These are phyloP conservation scores for Momotus momota DNA, from an alignment of 2,797 vertebrate genomes.

Conservation along the genomic window DNA sequence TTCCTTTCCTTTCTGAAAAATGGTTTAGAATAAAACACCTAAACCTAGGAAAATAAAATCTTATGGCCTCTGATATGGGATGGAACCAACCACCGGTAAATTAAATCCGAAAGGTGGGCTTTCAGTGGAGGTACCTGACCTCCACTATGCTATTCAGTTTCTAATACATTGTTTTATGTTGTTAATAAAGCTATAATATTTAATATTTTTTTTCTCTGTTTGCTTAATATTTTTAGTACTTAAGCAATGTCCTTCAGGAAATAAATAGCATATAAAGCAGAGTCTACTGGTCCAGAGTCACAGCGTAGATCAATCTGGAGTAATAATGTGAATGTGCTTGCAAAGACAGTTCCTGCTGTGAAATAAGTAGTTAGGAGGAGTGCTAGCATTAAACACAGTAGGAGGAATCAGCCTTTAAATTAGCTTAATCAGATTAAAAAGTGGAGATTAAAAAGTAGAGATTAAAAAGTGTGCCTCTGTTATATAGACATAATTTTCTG, in stretches of 20 bases:
- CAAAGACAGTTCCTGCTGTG: constrained; percentile 72
- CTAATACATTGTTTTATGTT: constrained; percentile 17
- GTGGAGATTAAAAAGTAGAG: constrained; percentile 70
- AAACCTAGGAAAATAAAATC: constrained; percentile 18
- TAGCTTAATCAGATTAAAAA: constrained; percentile 81
- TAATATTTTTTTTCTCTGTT: neutral
- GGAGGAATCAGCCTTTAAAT: constrained; percentile 74
- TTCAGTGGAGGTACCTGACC: neutral
- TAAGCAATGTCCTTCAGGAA: constrained; percentile 1
- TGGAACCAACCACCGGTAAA: constrained; percentile 8
- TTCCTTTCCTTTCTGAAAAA: neutral
- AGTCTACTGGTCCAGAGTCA: constrained; percentile 59
- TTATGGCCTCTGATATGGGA: neutral
- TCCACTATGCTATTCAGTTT: neutral
- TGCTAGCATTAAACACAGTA: constrained; percentile 67
- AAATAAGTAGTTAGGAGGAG: constrained; percentile 76
- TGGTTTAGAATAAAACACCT: neutral
- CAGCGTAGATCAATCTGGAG: constrained; percentile 65
- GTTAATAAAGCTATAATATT: neutral
- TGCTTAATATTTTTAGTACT: constrained; percentile 22
- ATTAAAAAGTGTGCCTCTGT: constrained; percentile 24
- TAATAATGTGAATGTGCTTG: constrained; percentile 74
- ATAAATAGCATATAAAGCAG: neutral
- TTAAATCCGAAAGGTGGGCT: neutral
- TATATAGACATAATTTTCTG: constrained; percentile 50